Base-by-base conservation (phyloP, 23 tunicate species). In the Halocynthia aurantium region DNA sequence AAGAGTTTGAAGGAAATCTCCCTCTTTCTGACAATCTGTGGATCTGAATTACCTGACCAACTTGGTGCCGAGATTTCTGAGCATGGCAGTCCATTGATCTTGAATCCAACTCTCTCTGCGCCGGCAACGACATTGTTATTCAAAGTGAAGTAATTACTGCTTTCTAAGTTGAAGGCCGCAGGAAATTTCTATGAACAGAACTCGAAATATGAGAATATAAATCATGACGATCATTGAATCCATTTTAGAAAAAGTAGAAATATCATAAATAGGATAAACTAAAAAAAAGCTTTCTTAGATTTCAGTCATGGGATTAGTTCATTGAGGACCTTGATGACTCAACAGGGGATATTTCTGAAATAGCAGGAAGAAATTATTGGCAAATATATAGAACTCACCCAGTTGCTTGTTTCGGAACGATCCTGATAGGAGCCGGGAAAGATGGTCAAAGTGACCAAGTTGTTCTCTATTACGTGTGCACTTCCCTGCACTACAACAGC, bases 401-500 rank as follows among this genome's bases (percentile, higher is more conserved):
- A 84, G 70, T 84, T 84, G 11, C 78, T 80, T 11, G 52, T 22
- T 69, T 89, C 96, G 51, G 56, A 22, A 8, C 96, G 81, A 52
- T 80, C 85, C 52, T 17, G 18, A n/a, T 67, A 89, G 6, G 89
- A 10, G 7, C 89, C 96, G 52, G 89, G 57, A 73, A 89, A 84
- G 57, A 89, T 44, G 31, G 83, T 31, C 52, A 74, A 62, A 5
- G 88, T 61, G 10, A 90, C 96, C 63, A 90, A 50, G 69, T 90
- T 84, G 0, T 69, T 31, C 13, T 75, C 76, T 6, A 90, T 61
- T 31, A 22, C 0, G 76, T 81, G 83, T 52, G 61, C 58, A 31
- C 52, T 62, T 8, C 96, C 96, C 21, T 80, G 72, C 57, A 90
- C 76, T n/a, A 87, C 72, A 8, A 90, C 84, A 55, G 86, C 96